phyloP scores from a whole-genome alignment of 2,888 invertebrate genomes.

The Mesorhabditis belari region DNA sequence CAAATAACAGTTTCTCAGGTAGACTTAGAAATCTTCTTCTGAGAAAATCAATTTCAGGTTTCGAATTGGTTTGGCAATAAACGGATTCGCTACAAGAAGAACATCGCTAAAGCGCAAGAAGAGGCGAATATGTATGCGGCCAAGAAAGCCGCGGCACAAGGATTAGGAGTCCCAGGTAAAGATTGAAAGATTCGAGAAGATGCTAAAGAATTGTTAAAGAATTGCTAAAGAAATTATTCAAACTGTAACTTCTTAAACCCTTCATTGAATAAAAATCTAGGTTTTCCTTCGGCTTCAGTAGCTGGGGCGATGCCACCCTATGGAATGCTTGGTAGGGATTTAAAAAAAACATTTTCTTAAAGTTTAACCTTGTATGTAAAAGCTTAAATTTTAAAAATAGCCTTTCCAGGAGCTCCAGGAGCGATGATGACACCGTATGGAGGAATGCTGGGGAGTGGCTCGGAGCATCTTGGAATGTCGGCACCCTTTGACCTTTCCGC shows the following conservation, averaged over 20 bases:
- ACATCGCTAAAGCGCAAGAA: constrained; percentile 95
- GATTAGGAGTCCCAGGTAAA: too few relatives aligned
- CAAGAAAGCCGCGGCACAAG: constrained; percentile 71
- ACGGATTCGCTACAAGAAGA: constrained; percentile 98
- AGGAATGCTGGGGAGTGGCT: constrained; percentile 27
- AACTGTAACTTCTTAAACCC: too few relatives aligned
- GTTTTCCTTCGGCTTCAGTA: constrained; percentile 5
- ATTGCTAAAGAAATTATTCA: too few relatives aligned
- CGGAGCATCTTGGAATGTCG: constrained; percentile 27
- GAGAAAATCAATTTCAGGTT: constrained; percentile 11
- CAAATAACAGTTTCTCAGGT: constrained; percentile 96
- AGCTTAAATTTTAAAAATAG: constrained; percentile 6
- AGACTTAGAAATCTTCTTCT: not conserved
- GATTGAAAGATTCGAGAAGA: too few relatives aligned
- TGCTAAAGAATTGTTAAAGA: too few relatives aligned
- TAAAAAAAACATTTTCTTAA: too few relatives aligned
- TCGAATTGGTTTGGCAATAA: constrained; percentile 99
- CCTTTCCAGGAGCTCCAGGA: constrained; percentile 17
- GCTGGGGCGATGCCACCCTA: constrained; percentile 1
- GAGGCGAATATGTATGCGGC: constrained; percentile 98
- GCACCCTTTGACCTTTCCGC: constrained; percentile 28
- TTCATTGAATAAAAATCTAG: constrained; percentile 1
- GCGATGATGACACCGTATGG: constrained; percentile 9
- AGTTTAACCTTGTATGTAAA: constrained; percentile 3
- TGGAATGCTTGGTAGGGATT: constrained; percentile 8